Evolutionary conservation across 2,113 vertebrate species (phyloP), one percentile per base, ranked within the genome.

Genomic region (Hippolais icterina): DNA sequence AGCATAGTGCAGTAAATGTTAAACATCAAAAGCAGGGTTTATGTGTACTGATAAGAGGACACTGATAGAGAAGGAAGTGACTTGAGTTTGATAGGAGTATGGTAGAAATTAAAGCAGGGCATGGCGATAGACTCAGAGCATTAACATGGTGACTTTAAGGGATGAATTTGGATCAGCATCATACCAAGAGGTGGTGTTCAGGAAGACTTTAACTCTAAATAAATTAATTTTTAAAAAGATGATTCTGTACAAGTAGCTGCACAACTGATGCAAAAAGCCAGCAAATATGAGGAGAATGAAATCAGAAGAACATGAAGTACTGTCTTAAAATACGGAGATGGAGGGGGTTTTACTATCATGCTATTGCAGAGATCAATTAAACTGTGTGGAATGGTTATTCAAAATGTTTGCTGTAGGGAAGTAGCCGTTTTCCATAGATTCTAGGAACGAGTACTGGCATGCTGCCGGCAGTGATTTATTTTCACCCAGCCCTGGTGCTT

Each of bases 381-480:
- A 44, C 37, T 83, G 70, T 54, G 20, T 35, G 88, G 66, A 90
- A 76, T 35, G 25, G 59, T 80, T 94, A 76, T 80, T 49, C n/a
- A 77, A 77, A 94, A 79, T 31, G 28, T 85, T 93, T 4, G 2
- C 75, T 92, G 53, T 57, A 57, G 85, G 82, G 75, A 92, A 88
- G 75, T 83, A 83, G 69, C 65, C 6, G 0, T 95, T 95, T 87
- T 85, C 71, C 1, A 7, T 46, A 82, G 57, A 50, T 93, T 79
- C 66, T 83, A 88, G 76, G 94, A 89, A 93, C 28, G 31, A 85
- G 49, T 76, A 47, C 85, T 94, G 85, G 90, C 85, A 37, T 10
- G 17, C 79, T 0, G 65, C 85, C 5, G 4, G 46, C 63, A 69
- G 79, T 72, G 95, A 94, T 96, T 97, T 95, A 59, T 95, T 96